These are phyloP conservation scores for Boloria euphrosyne DNA, from an alignment of 2,888 invertebrate genomes.

Conservation along the genomic window DNA sequence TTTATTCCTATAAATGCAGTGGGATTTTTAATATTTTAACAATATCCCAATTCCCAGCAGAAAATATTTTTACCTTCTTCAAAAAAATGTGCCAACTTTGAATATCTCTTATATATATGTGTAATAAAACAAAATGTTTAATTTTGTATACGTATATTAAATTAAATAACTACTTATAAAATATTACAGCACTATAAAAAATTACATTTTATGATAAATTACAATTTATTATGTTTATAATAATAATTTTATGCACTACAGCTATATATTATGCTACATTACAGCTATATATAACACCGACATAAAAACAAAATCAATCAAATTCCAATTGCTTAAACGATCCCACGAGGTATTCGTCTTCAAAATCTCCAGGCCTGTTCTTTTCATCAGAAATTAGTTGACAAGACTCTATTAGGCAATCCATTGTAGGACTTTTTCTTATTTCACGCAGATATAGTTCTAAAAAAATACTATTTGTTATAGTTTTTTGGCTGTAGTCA, in stretches of 20 bases:
- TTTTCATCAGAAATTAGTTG: conserved; percentile 63
- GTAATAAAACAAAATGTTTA: neutral
- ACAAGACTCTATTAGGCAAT: conserved; percentile 54
- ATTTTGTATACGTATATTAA: neutral
- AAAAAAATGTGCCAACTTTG: too few species aligned
- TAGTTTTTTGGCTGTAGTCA: neutral
- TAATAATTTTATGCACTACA: too few species aligned
- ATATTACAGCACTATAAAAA: conserved; percentile 1
- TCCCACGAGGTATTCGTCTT: conserved; percentile 63
- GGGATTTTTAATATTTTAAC: neutral
- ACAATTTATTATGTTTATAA: neutral
- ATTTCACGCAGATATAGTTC: conserved; percentile 61
- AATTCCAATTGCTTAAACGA: conserved; percentile 68
- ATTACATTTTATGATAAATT: conserved; percentile 4
- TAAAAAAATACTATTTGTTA: conserved; percentile 45
- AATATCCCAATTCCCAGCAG: too few species aligned
- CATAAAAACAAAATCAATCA: too few species aligned
- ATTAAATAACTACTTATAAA: conserved; percentile 1
- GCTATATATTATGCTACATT: too few species aligned
- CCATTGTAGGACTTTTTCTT: conserved; percentile 54
- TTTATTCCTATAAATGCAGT: too few species aligned
- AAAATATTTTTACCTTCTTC: too few species aligned
- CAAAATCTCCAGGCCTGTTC: conserved; percentile 53
- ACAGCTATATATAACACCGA: too few species aligned
- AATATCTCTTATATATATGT: too few species aligned